phyloP scores from a whole-genome alignment of 2,113 vertebrate genomes.

The Sminthopsis crassicaudata region DNA sequence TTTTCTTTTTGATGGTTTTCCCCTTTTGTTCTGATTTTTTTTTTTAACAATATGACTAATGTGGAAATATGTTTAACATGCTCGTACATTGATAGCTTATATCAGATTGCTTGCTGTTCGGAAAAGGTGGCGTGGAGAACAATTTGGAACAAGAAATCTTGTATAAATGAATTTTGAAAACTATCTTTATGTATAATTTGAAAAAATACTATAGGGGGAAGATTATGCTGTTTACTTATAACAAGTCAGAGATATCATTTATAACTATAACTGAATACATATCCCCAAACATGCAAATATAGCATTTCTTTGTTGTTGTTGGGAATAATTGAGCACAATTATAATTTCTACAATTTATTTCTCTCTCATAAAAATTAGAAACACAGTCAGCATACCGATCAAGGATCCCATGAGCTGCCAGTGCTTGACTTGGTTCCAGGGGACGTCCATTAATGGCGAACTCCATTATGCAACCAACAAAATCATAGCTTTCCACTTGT shows the following conservation, averaged over 20 bases:
- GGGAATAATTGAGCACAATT: slow-evolving; percentile 12
- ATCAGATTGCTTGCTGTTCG: no score
- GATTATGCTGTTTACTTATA: not conserved
- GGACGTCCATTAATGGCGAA: slow-evolving; percentile 98
- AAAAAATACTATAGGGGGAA: not conserved
- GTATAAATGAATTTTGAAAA: no score
- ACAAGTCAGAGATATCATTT: not conserved
- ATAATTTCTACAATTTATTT: slow-evolving; percentile 10
- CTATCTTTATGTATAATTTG: no score
- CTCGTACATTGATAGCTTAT: no score
- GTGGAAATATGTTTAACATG: no score
- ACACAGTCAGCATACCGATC: slow-evolving; percentile 89
- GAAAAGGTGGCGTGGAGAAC: no score
- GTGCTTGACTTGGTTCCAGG: slow-evolving; percentile 95
- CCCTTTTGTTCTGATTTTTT: no score
- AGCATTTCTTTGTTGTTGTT: not conserved
- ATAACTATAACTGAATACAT: not conserved
- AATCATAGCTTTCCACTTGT: slow-evolving; percentile 96
- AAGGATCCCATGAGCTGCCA: slow-evolving; percentile 93
- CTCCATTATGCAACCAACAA: slow-evolving; percentile 99
- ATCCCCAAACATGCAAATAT: not conserved
- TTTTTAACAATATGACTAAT: no score
- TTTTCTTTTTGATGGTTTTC: no score
- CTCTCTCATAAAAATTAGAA: slow-evolving; percentile 27
- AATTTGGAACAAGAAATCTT: no score